Percentiles rank a stretch among this genome's conserved stretches.
These are phyloP conservation scores for Prosopocoilus inquinatus DNA, from an alignment of 2,888 invertebrate species.

Conservation along the genomic window DNA sequence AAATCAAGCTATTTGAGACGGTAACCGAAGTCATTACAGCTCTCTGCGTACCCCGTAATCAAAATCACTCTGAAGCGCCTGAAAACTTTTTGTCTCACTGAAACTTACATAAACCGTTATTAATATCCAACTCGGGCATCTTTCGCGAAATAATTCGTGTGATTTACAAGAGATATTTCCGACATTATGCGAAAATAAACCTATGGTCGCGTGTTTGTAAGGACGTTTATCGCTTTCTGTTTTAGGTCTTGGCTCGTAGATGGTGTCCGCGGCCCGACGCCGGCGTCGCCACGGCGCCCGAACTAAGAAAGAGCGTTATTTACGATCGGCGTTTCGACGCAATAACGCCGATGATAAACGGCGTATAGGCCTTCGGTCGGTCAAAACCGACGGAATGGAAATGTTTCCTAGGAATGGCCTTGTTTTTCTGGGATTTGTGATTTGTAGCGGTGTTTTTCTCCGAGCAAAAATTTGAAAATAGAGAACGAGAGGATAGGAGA, in stretches of 20 bases:
- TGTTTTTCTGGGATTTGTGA: slow-evolving; percentile 11
- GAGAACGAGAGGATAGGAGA: no score
- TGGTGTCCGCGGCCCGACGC: slow-evolving; percentile 25
- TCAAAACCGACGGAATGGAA: slow-evolving; percentile 15
- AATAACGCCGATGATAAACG: slow-evolving; percentile 19
- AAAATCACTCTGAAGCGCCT: no score
- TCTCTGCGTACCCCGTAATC: no score
- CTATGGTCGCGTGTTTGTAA: slow-evolving; percentile 12
- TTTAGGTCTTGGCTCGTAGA: slow-evolving; percentile 32
- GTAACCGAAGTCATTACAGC: no score
- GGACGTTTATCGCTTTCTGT: slow-evolving; percentile 12
- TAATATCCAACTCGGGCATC: no score
- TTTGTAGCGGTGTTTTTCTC: slow-evolving; percentile 16
- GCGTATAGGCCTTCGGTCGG: slow-evolving; percentile 9
- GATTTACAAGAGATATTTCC: no score
- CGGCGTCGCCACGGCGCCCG: slow-evolving; percentile 36
- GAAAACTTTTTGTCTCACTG: no score
- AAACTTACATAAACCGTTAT: no score
- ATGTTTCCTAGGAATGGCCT: slow-evolving; percentile 8
- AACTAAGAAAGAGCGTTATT: slow-evolving; percentile 43
- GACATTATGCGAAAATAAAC: slow-evolving; percentile 16
- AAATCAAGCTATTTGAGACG: no score
- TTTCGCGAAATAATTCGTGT: no score
- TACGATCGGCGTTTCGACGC: slow-evolving; percentile 33
- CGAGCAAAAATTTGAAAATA: no score